Evolutionary conservation across 2,888 invertebrate genomes (phyloP).

Genomic region (Drosophila rellima): DNA sequence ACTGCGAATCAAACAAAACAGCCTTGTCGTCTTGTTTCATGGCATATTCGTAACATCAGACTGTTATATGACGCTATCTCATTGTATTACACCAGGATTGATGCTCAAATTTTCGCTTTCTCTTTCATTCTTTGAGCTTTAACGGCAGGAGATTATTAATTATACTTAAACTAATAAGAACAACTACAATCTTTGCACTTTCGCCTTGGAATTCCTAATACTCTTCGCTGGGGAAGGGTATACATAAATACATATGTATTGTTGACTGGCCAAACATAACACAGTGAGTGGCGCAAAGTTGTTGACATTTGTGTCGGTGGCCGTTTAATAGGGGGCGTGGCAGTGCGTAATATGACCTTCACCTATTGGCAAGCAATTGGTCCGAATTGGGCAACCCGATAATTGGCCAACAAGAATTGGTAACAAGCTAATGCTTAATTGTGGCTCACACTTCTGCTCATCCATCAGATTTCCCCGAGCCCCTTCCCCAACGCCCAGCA

Average conservation of each 20-base stretch:
- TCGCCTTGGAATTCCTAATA: background rate
- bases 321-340: background rate
- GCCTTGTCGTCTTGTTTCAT: background rate
- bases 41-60: background rate
- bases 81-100: background rate
- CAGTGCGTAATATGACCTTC: conserved; percentile 42
- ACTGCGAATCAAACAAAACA: conserved; percentile 5
- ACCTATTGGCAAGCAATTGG: conserved; percentile 38
- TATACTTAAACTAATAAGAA: background rate
- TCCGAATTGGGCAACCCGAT: conserved; percentile 16
- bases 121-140: background rate
- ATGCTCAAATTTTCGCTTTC: background rate
- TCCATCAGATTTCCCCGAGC: background rate
- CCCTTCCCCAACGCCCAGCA: too few species aligned
- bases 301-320: conserved; percentile 11
- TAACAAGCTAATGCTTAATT: conserved; percentile 45
- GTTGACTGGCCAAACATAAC: conserved; percentile 7
- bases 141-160: background rate
- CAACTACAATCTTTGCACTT: background rate
- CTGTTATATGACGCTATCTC: background rate
- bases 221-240: background rate
- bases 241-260: background rate
- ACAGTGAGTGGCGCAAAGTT: conserved; percentile 1
- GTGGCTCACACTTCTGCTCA: conserved; percentile 19
- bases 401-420: conserved; percentile 51